These are phyloP conservation scores for Coranthus polyacanthus DNA, from an alignment of 2,797 vertebrate species.

Conservation along the genomic window DNA sequence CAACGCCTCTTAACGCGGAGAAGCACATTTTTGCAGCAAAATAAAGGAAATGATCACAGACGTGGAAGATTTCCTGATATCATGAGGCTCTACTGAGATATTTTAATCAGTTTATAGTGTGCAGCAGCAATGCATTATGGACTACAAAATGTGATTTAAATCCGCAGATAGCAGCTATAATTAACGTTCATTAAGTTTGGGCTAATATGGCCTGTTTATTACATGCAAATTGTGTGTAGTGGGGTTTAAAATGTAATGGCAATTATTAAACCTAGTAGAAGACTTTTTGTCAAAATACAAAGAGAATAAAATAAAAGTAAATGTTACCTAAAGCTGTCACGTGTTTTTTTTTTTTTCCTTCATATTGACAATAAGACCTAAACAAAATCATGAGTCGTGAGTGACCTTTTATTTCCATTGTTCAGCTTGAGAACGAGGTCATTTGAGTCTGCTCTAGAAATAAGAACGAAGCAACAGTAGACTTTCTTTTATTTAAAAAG, in stretches of 20 bases:
- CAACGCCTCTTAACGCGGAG: background rate
- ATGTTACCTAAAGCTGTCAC: too few species aligned
- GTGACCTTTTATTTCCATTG: conserved; percentile 63
- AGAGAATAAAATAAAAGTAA: too few species aligned
- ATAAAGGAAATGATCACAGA: background rate
- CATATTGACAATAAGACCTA: conserved; percentile 43
- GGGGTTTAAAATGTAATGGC: too few species aligned
- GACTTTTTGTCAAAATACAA: too few species aligned
- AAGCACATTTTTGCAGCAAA: background rate
- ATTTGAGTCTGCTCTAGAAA: conserved; percentile 47
- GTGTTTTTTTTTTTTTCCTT: too few species aligned
- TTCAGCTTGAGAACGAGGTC: conserved; percentile 56
- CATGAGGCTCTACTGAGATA: too few species aligned
- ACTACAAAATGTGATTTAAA: too few species aligned
- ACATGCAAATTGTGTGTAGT: too few species aligned
- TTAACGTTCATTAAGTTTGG: too few species aligned
- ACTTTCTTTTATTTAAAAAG: conserved; percentile 75
- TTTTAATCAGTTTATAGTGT: background rate
- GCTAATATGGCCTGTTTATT: too few species aligned
- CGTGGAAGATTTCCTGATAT: background rate
- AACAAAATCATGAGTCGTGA: conserved; percentile 32
- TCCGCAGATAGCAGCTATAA: too few species aligned
- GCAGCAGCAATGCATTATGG: background rate
- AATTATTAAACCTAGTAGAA: too few species aligned
- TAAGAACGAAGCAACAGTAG: conserved; percentile 64